Evolutionary conservation across 2,888 invertebrate genomes (phyloP).

Genomic region (Caenorhabditis afra): DNA sequence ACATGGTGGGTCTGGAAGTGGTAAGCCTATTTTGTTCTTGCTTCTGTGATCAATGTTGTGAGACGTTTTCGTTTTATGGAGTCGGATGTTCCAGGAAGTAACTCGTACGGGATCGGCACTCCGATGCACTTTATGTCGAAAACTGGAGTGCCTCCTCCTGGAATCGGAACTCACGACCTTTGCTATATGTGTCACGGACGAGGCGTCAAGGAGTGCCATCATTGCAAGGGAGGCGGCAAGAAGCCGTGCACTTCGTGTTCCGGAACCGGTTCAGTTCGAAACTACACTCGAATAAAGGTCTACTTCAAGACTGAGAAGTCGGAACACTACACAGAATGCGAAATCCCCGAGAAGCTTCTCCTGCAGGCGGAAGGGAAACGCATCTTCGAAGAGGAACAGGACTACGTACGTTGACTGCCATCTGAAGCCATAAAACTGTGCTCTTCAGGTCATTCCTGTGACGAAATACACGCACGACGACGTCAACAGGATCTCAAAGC

Average conservation of each 20-base stretch:
- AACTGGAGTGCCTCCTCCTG: constrained; percentile 80
- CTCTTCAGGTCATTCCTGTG: constrained; percentile 77
- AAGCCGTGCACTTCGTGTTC: constrained; percentile 76
- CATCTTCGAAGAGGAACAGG: constrained; percentile 72
- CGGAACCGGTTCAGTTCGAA: constrained; percentile 77
- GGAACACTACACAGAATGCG: constrained; percentile 77
- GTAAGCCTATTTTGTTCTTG: constrained; percentile 39
- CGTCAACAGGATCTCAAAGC: constrained; percentile 78
- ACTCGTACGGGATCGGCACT: constrained; percentile 78
- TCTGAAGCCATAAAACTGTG: background rate
- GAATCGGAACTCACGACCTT: constrained; percentile 79
- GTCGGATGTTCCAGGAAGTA: constrained; percentile 45
- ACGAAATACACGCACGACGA: constrained; percentile 74
- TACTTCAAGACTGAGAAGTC: constrained; percentile 76
- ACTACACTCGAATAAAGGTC: constrained; percentile 78
- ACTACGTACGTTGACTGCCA: constrained; percentile 69
- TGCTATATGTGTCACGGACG: constrained; percentile 80
- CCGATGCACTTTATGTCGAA: constrained; percentile 80
- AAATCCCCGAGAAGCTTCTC: constrained; percentile 77
- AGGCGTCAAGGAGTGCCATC: constrained; percentile 78
- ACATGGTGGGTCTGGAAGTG: constrained; percentile 58
- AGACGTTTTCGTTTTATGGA: background rate
- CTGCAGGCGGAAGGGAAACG: constrained; percentile 65
- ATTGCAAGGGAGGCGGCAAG: constrained; percentile 80
- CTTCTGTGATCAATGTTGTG: constrained; percentile 6